phyloP scores from a whole-genome alignment of 2,113 vertebrate species.

The Caretta caretta region DNA sequence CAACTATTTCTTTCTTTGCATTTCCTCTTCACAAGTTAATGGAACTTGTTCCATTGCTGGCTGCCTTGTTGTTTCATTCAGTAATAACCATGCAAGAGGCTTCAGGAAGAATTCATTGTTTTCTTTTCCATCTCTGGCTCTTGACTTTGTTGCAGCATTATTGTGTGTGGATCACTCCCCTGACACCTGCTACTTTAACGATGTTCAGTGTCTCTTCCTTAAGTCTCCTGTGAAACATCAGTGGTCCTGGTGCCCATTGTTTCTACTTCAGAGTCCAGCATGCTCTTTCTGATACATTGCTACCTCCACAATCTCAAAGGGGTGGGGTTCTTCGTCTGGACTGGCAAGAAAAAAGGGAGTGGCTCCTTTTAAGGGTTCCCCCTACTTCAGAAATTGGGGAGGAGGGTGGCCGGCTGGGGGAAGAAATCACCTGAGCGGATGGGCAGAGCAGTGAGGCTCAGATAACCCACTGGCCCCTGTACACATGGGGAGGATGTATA shows the following conservation, averaged over 20 bases:
- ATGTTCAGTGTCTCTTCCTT: neutral
- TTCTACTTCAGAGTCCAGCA: neutral
- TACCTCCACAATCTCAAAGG: neutral
- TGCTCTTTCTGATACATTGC: neutral
- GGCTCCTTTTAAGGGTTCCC: neutral
- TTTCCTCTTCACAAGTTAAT: neutral
- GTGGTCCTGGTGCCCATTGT: neutral
- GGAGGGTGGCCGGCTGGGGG: neutral
- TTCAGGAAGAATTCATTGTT: neutral
- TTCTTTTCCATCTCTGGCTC: neutral
- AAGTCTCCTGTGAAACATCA: neutral
- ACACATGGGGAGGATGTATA: neutral
- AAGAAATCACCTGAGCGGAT: neutral
- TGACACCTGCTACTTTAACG: neutral
- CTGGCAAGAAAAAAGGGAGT: neutral
- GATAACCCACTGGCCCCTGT: neutral
- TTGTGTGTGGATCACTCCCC: neutral
- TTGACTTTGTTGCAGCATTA: neutral
- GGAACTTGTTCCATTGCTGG: neutral
- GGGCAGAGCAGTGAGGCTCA: neutral
- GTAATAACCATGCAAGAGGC: neutral
- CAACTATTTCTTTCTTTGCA: neutral
- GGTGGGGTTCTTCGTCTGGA: neutral
- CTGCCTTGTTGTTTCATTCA: neutral
- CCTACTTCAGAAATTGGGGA: neutral